Conservation (phyloP, 2,113 vertebrate genomes). For the Zapus hudsonius region DNA sequence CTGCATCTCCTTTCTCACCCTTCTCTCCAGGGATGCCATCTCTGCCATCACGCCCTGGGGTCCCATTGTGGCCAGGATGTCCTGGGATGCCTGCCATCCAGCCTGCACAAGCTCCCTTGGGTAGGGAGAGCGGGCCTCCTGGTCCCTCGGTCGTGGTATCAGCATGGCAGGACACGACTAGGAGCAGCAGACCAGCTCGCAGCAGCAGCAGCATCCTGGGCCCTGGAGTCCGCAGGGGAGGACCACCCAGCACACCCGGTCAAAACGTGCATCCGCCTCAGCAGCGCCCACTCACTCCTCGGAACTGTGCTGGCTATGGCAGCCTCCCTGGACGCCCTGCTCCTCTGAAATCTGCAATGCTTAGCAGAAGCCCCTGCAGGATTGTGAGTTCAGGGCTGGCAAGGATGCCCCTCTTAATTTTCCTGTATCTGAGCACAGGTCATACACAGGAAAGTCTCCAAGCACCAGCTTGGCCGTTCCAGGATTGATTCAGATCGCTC, state of each 20-base stretch:
- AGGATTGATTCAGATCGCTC: background rate
- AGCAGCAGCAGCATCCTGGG: constrained; percentile 68
- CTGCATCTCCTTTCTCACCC: constrained; percentile 89
- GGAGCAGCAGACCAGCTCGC: constrained; percentile 69
- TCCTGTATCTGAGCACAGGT: background rate
- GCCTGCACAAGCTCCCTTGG: constrained; percentile 82
- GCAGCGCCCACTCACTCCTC: background rate
- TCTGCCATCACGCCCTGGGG: constrained; percentile 88
- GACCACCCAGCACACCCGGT: fast-evolving
- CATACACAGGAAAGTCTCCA: background rate
- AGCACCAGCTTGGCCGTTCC: background rate
- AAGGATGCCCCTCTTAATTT: background rate
- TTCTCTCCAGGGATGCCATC: constrained; percentile 87
- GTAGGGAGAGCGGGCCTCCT: background rate
- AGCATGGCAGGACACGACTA: constrained; percentile 5
- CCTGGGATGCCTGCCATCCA: constrained; percentile 91
- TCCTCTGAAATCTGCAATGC: background rate
- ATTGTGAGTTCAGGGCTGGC: background rate
- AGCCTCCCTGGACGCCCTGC: background rate
- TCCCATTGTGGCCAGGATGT: constrained; percentile 89
- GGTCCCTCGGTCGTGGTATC: background rate
- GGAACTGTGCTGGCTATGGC: background rate
- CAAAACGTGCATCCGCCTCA: background rate
- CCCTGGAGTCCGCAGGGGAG: constrained; percentile 62
- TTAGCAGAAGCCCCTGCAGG: background rate